Conservation (phyloP, 2,797 vertebrate genomes). For the Carduelis carduelis region DNA sequence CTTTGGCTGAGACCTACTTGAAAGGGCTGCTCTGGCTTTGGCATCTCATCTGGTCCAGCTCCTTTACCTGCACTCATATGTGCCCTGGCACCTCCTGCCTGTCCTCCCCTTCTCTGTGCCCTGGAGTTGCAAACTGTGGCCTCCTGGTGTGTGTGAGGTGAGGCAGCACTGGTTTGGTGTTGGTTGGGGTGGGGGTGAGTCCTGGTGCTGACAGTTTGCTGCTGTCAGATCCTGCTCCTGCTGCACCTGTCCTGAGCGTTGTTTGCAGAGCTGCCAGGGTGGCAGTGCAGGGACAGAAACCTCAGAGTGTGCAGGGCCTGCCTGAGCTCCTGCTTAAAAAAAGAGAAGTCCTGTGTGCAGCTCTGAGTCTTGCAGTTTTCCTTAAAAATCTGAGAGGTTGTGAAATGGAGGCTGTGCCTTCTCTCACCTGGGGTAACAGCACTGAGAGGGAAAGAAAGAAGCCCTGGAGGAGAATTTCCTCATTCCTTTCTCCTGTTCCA, state of each 20-base stretch:
- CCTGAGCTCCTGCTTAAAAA: not conserved
- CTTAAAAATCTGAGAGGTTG: not conserved
- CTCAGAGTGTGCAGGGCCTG: not conserved
- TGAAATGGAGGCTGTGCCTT: not conserved
- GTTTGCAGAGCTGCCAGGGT: not conserved
- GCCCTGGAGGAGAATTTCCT: not conserved
- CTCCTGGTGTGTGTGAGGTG: not conserved
- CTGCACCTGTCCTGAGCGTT: not conserved
- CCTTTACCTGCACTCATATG: accelerated
- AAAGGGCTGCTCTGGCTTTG: not conserved
- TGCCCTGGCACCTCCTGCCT: not conserved
- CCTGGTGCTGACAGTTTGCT: not conserved
- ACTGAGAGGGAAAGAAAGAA: not conserved
- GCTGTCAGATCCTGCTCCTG: not conserved
- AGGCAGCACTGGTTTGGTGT: not conserved
- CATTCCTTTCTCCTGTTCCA: not conserved
- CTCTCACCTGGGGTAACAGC: not conserved
- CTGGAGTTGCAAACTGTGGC: not conserved
- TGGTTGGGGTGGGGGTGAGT: not conserved
- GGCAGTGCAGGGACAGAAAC: not conserved
- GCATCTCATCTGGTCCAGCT: not conserved
- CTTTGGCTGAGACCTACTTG: not conserved
- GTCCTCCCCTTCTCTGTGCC: not conserved
- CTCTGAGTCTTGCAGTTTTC: not conserved
- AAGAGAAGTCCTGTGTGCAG: not conserved